Evolutionary conservation across 1,140 invertebrate genomes (phyloP).

Genomic region (Samia ricini): DNA sequence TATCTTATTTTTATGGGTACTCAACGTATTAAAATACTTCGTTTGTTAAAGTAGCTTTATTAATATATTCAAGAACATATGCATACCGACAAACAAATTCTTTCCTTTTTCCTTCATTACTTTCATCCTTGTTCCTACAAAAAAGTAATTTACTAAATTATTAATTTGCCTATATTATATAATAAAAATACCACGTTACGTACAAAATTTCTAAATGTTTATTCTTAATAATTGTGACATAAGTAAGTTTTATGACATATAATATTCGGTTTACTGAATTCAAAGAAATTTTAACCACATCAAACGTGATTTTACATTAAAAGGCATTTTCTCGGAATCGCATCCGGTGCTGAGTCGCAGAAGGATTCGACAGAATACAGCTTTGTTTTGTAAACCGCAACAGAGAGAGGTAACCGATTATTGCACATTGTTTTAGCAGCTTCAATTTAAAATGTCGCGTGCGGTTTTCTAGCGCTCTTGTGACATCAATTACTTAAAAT

Average conservation of each 20-base stretch:
- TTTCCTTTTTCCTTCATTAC: no score
- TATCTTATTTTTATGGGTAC: no score
- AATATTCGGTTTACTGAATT: not conserved
- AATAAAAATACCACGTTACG: not conserved
- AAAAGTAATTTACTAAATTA: no score
- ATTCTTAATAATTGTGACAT: not conserved
- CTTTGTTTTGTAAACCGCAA: conserved; percentile 22
- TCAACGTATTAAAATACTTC: no score
- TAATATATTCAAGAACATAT: no score
- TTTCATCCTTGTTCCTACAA: no score
- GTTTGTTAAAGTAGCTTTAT: no score
- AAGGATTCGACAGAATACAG: conserved; percentile 22
- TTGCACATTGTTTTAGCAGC: conserved; percentile 30
- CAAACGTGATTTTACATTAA: conserved; percentile 14
- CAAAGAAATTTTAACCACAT: not conserved
- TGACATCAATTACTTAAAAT: conserved; percentile 16
- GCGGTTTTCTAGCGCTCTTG: conserved; percentile 18
- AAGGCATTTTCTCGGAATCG: conserved; percentile 14
- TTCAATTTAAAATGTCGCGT: conserved; percentile 25
- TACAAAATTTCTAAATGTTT: not conserved
- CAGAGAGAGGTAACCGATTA: conserved; percentile 21
- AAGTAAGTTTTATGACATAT: not conserved
- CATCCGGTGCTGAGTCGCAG: conserved; percentile 10
- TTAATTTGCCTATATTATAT: not conserved
- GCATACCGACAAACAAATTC: no score